phyloP scores from a whole-genome alignment of 2,797 vertebrate genomes.

The Parauchenoglanis punctatus region DNA sequence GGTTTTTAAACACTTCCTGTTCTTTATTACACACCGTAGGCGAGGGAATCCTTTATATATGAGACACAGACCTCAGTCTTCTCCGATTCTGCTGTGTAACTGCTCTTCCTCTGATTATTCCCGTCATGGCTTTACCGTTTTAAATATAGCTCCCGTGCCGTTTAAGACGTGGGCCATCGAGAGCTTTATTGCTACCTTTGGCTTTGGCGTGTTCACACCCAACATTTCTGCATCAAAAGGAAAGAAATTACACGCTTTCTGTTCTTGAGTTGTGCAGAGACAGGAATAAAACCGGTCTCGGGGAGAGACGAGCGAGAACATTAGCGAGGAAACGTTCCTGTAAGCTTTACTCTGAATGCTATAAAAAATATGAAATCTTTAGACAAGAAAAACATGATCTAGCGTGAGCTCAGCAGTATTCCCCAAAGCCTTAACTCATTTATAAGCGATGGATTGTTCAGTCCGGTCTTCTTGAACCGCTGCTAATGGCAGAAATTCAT shows the following conservation, averaged over 20 bases:
- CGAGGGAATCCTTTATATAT: neutral
- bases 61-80: neutral
- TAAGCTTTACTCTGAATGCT: neutral
- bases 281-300: neutral
- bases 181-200: constrained; percentile 20
- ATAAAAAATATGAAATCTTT: neutral
- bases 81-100: neutral
- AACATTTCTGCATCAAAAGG: constrained; percentile 14
- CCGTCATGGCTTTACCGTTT: neutral
- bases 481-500: neutral
- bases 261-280: neutral
- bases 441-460: neutral
- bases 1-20: neutral
- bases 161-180: neutral
- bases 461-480: neutral
- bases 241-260: constrained; percentile 21
- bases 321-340: neutral
- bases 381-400: neutral
- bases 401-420: neutral
- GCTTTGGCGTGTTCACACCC: constrained; percentile 7
- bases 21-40: neutral
- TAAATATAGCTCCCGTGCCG: neutral
- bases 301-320: neutral
- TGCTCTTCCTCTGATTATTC: neutral
- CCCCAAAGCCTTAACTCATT: neutral